Evolutionary conservation across 2,113 vertebrate genomes (phyloP).

Genomic region (Lathamus discolor): DNA sequence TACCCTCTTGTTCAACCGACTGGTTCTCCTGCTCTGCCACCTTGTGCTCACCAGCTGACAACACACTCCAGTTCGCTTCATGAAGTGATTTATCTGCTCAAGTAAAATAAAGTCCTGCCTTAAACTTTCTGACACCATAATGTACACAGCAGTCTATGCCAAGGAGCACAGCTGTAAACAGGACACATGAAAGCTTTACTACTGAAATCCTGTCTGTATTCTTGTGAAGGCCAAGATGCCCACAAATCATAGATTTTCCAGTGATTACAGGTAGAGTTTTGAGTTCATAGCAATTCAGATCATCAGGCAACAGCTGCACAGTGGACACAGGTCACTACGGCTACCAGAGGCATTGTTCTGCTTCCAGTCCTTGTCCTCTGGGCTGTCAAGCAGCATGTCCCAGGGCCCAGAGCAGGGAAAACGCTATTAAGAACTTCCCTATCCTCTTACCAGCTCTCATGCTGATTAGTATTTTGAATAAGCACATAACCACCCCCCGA

Average conservation of each 20-base stretch:
- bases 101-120: accelerated
- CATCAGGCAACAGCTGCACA: neutral
- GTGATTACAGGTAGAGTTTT: neutral
- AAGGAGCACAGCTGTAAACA: neutral
- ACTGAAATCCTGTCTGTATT: neutral
- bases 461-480: neutral
- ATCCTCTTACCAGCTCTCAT: neutral
- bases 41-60: neutral
- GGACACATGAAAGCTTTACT: accelerated
- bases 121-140: neutral
- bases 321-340: neutral
- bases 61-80: neutral
- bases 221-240: neutral
- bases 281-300: neutral
- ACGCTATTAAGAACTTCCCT: neutral
- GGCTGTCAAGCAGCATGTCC: neutral
- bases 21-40: neutral
- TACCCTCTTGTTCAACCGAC: accelerated
- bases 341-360: neutral
- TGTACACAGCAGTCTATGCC: accelerated
- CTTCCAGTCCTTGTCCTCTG: neutral
- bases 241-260: neutral
- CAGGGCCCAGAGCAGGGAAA: neutral
- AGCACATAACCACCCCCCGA: neutral
- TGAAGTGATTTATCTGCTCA: accelerated